These are phyloP conservation scores for Zaprionus bogoriensis DNA, from an alignment of 2,888 invertebrate genomes.

Conservation along the genomic window DNA sequence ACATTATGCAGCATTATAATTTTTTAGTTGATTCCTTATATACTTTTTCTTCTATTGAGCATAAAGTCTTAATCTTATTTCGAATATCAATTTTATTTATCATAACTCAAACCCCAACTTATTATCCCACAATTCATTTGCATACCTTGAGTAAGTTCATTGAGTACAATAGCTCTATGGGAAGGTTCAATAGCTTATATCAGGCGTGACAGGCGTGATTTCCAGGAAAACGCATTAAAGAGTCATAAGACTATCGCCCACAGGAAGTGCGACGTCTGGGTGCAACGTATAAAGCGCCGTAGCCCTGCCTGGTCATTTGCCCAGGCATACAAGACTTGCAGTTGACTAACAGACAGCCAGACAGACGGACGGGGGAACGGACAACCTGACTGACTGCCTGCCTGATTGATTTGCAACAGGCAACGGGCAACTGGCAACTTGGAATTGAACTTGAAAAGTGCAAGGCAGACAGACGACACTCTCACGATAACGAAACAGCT, in stretches of 20 bases:
- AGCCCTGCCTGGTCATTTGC: slow-evolving; percentile 23
- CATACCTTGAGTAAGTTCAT: not conserved
- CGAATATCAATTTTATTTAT: too few species aligned
- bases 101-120: too few species aligned
- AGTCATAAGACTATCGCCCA: not conserved
- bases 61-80: too few species aligned
- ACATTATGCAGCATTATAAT: too few species aligned
- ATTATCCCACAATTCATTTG: not conserved
- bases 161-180: not conserved
- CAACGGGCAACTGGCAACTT: slow-evolving; percentile 24
- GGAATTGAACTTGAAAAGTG: slow-evolving; percentile 74
- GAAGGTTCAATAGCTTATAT: not conserved
- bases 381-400: slow-evolving; percentile 15
- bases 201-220: slow-evolving; percentile 17
- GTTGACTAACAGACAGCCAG: slow-evolving; percentile 16
- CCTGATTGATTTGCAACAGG: slow-evolving; percentile 69
- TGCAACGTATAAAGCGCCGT: not conserved
- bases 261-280: not conserved
- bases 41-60: too few species aligned
- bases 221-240: slow-evolving; percentile 20
- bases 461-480: slow-evolving; percentile 41
- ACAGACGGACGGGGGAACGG: slow-evolving; percentile 18
- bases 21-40: too few species aligned
- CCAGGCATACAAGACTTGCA: slow-evolving; percentile 22
- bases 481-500: slow-evolving; percentile 33